Conservation (phyloP, 2,797 vertebrate species). For the Premnoplex brunnescens region DNA sequence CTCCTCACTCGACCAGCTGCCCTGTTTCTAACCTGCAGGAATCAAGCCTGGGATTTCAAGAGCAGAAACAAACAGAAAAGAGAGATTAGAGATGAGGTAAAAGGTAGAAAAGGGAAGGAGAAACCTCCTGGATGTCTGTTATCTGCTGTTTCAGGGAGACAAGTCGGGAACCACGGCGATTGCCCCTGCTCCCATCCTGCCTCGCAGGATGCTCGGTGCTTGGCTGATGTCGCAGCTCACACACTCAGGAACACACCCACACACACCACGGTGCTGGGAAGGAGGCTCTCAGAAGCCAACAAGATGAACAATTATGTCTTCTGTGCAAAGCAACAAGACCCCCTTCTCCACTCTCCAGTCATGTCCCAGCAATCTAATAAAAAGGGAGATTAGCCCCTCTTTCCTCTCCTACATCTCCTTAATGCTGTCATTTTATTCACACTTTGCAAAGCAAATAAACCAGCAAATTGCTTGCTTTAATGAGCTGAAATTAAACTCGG, state of each 20-base stretch:
- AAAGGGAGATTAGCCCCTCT: conserved; percentile 67
- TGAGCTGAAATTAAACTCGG: conserved; percentile 71
- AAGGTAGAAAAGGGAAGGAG: background rate
- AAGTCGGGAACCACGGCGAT: background rate
- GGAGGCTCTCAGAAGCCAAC: background rate
- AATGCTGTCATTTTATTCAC: conserved; percentile 71
- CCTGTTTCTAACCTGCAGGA: background rate
- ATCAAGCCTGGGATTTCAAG: background rate
- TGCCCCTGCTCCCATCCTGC: background rate
- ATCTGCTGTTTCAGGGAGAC: background rate
- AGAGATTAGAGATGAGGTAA: background rate
- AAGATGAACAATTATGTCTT: background rate
- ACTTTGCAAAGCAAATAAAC: conserved; percentile 75
- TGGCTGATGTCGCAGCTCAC: background rate
- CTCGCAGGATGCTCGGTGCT: accelerated
- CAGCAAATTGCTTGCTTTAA: conserved; percentile 74
- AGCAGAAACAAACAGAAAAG: background rate
- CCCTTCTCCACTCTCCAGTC: conserved; percentile 32
- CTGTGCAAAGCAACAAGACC: background rate
- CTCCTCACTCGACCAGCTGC: accelerated
- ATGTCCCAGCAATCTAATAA: conserved; percentile 54
- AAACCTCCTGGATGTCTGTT: background rate
- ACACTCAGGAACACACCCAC: background rate
- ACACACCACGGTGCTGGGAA: background rate
- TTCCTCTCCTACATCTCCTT: conserved; percentile 50